These are phyloP conservation scores for Psix sp. DNA, from an alignment of 1,140 invertebrate species.

Conservation along the genomic window DNA sequence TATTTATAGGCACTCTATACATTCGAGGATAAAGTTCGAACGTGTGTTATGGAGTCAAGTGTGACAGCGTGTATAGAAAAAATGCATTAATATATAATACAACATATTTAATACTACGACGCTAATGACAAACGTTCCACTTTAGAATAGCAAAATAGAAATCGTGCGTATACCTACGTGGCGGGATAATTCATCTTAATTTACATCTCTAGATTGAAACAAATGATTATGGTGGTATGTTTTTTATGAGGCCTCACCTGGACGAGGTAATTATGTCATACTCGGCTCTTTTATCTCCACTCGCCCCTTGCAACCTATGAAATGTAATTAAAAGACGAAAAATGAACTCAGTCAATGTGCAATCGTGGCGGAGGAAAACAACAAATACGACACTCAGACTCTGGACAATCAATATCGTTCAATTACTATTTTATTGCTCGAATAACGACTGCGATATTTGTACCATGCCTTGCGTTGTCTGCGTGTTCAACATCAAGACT, in stretches of 20 bases:
- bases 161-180: not conserved
- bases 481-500: too few relatives aligned
- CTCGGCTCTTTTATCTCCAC: slow-evolving; percentile 73
- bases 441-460: too few relatives aligned
- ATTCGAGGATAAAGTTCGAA: slow-evolving; percentile 1
- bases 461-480: too few relatives aligned
- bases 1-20: slow-evolving; percentile 15
- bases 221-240: slow-evolving; percentile 16
- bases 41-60: not conserved
- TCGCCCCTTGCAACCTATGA: slow-evolving; percentile 73
- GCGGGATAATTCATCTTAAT: slow-evolving; percentile 4
- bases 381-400: too few relatives aligned
- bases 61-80: too few relatives aligned
- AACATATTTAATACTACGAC: too few relatives aligned
- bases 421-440: too few relatives aligned
- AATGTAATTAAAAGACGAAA: slow-evolving; percentile 70
- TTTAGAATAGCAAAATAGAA: too few relatives aligned
- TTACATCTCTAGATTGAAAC: slow-evolving; percentile 3
- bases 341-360: slow-evolving; percentile 24
- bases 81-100: too few relatives aligned
- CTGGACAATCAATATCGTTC: too few relatives aligned
- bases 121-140: too few relatives aligned
- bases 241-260: slow-evolving; percentile 69
- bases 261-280: slow-evolving; percentile 75
- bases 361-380: too few relatives aligned